phyloP scores from a whole-genome alignment of 92 coral and sea anemone genomes.

The Phenganax marumi region DNA sequence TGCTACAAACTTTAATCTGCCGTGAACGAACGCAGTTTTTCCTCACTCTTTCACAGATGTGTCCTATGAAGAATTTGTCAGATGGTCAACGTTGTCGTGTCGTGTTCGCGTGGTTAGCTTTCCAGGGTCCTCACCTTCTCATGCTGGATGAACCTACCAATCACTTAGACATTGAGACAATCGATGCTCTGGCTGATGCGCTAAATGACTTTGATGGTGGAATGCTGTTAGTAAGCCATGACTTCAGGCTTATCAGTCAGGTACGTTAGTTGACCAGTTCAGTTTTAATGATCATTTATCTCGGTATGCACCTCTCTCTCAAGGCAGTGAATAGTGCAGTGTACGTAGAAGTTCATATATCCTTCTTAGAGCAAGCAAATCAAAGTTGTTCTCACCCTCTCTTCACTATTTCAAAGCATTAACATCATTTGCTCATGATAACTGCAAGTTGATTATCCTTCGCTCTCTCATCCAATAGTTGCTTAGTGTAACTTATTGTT shows the following conservation, averaged over 20 bases:
- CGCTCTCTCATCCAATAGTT: not conserved
- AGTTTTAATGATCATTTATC: not conserved
- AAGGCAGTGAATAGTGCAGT: no score
- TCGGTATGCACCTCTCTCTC: not conserved
- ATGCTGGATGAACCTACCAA: constrained; percentile 99
- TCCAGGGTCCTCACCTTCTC: constrained; percentile 88
- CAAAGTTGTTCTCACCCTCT: no score
- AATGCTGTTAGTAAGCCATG: constrained; percentile 91
- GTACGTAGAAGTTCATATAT: no score
- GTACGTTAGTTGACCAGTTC: constrained; percentile 42
- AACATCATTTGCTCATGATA: no score
- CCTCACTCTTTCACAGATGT: constrained; percentile 50
- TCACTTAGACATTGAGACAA: constrained; percentile 98
- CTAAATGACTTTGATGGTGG: constrained; percentile 95
- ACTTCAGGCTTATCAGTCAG: constrained; percentile 97
- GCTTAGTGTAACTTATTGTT: not conserved
- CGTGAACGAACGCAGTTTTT: no score
- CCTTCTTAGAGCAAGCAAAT: no score
- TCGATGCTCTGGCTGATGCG: constrained; percentile 96
- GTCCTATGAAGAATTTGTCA: constrained; percentile 90
- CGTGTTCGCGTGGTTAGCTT: constrained; percentile 98
- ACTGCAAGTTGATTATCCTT: not conserved
- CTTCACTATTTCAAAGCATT: no score
- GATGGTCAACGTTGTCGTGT: constrained; percentile 99
- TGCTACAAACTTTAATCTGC: no score